A percentile compares a stretch with the other conserved stretches of the same genome.
These are phyloP conservation scores for Caranx ignobilis DNA, from an alignment of 2,113 vertebrate species.

Conservation along the genomic window DNA sequence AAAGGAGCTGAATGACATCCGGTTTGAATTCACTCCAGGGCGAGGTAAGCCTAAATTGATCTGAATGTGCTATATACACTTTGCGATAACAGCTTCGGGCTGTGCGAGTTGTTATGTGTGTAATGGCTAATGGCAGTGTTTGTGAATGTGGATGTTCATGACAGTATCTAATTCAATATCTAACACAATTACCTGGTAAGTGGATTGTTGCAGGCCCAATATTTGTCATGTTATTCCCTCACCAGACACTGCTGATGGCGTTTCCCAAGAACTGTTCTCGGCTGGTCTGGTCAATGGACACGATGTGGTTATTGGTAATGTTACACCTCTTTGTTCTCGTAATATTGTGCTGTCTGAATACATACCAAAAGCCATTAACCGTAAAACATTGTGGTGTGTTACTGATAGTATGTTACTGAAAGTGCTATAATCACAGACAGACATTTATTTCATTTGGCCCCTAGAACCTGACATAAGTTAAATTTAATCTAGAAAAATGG, in stretches of 20 bases:
- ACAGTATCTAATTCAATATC: constrained; percentile 48
- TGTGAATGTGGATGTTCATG: constrained; percentile 18
- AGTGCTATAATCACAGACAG: background rate
- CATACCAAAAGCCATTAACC: background rate
- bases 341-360: constrained; percentile 7
- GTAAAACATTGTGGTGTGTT: background rate
- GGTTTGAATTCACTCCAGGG: constrained; percentile 97
- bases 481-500: background rate
- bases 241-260: constrained; percentile 96
- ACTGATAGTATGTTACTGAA: background rate
- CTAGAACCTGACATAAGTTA: background rate
- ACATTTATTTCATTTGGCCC: background rate
- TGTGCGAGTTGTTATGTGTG: constrained; percentile 16
- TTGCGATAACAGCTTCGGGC: constrained; percentile 29
- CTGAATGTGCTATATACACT: background rate
- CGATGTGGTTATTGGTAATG: constrained; percentile 96
- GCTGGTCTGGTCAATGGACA: constrained; percentile 96
- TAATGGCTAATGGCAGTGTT: constrained; percentile 31
- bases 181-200: constrained; percentile 49
- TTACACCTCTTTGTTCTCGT: constrained; percentile 12
- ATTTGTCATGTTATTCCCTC: constrained; percentile 60
- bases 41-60: constrained; percentile 83
- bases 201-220: constrained; percentile 32
- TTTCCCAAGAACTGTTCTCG: constrained; percentile 98
- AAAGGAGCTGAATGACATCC: constrained; percentile 98